Percentiles rank a stretch among this genome's conserved stretches.
phyloP scores from a whole-genome alignment of 2,797 vertebrate genomes.

The Crossoptilon crossoptilon region DNA sequence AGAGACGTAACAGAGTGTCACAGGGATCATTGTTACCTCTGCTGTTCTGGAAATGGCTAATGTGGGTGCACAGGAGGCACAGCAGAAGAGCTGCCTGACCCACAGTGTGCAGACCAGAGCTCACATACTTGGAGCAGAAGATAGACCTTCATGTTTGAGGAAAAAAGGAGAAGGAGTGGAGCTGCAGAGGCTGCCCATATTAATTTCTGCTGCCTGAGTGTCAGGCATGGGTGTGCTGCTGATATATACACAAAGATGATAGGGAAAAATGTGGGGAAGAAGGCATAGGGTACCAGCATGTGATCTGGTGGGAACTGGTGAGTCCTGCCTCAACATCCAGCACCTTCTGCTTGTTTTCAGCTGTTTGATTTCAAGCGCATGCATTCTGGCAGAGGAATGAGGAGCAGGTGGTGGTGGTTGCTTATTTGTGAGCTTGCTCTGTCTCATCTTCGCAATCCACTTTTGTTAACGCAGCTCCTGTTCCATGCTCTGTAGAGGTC shows the following conservation, averaged over 20 bases:
- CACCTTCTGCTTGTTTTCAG: background rate
- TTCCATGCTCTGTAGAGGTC: slow-evolving; percentile 21
- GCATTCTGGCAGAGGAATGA: background rate
- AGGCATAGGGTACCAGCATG: fast-evolving
- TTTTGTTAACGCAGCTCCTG: slow-evolving; percentile 19
- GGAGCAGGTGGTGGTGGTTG: slow-evolving; percentile 55
- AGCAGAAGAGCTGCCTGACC: background rate
- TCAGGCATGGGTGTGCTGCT: background rate
- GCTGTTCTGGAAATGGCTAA: background rate
- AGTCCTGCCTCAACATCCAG: background rate
- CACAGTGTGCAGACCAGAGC: background rate
- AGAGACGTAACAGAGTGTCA: background rate
- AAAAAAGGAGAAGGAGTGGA: background rate
- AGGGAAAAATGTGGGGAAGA: background rate
- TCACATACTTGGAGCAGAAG: background rate
- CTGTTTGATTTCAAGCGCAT: background rate
- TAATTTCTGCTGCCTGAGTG: background rate
- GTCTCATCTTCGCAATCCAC: slow-evolving; percentile 38
- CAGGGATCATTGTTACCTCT: background rate
- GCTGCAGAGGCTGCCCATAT: background rate
- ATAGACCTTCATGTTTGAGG: background rate
- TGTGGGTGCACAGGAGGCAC: background rate
- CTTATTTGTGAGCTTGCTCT: slow-evolving; percentile 40
- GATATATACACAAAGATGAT: background rate
- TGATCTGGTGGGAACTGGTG: background rate